Evolutionary conservation across 2,113 vertebrate genomes (phyloP), one percentile per base, ranked within the genome.

Genomic region (Lipotes vexillifer): DNA sequence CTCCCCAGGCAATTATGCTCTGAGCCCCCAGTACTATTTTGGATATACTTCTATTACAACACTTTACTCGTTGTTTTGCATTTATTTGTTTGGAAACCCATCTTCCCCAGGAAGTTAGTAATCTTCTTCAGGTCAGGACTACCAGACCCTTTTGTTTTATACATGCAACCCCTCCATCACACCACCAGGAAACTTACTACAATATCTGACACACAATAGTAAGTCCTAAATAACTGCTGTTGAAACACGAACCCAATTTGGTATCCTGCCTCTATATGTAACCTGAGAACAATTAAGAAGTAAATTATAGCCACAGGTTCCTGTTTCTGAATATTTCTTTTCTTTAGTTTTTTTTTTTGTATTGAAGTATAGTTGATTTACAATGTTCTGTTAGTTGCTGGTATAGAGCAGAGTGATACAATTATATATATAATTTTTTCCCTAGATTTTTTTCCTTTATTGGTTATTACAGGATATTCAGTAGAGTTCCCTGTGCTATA

Each of bases 291-390:
- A 81, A 69, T 61, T 74, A 65, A 36, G 63, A 94, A 88, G 77
- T 66, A 85, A 87, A 77, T 72, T 61, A 88, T 23, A 77, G 72
- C 11, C 15, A 55, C 18, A 7, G 65, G 20, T 92, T 93, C 52
- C 44, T 41, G 85, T 81, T 80, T 82, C 57, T 90, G 61, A 57
- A 31, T 57, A 52, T 49, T n/a, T 49, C 20, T 21, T 77, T 57
- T 21, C 52, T 49, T 27, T 61, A 27, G 9, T 17, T 17, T 33
- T 49, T 21, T 33, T 52, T 18, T 21, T 31, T 77, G 74, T 18
- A 33, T 31, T 77, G 46, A 77, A 33, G 74, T 20, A 12, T 12
- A 77, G 31, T 21, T 77, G 46, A 52, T 21, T 77, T 21, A 52
- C 29, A n/a, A 13, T 7, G 17, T 2, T 33, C 18, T 33, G 46